Conservation (phyloP, 2,113 vertebrate genomes). For the Pygathrix nemaeus region DNA sequence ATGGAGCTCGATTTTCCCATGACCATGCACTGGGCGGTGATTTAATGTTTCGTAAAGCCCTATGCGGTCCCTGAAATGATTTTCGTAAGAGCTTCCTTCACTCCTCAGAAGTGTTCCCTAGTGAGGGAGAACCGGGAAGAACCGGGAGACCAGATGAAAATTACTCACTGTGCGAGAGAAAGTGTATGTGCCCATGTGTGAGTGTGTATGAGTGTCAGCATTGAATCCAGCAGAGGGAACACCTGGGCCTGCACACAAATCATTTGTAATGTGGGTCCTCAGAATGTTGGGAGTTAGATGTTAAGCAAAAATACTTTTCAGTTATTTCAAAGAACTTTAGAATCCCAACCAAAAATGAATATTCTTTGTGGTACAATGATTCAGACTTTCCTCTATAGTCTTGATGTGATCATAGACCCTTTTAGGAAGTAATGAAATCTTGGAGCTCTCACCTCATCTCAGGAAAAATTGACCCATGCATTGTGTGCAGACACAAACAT, state of each 20-base stretch:
- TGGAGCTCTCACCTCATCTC: not conserved
- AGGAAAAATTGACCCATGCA: not conserved
- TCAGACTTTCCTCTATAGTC: not conserved
- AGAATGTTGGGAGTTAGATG: not conserved
- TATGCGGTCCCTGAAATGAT: not conserved
- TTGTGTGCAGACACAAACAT: no score
- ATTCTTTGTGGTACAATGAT: not conserved
- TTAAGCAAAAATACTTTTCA: not conserved
- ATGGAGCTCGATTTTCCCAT: not conserved
- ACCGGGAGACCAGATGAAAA: not conserved
- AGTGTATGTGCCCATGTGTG: accelerated
- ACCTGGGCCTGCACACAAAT: not conserved
- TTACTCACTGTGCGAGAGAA: not conserved
- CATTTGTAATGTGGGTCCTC: not conserved
- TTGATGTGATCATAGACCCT: not conserved
- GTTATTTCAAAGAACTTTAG: not conserved
- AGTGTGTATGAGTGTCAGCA: not conserved
- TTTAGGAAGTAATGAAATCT: not conserved
- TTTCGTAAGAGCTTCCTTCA: not conserved
- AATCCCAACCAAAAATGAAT: not conserved
- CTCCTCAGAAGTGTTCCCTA: not conserved
- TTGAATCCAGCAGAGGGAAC: not conserved
- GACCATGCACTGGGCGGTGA: not conserved
- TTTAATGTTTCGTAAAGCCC: not conserved
- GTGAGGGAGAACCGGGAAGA: not conserved